These are phyloP conservation scores for Dasypogon diadema DNA, from an alignment of 2,888 invertebrate species.

Conservation along the genomic window DNA sequence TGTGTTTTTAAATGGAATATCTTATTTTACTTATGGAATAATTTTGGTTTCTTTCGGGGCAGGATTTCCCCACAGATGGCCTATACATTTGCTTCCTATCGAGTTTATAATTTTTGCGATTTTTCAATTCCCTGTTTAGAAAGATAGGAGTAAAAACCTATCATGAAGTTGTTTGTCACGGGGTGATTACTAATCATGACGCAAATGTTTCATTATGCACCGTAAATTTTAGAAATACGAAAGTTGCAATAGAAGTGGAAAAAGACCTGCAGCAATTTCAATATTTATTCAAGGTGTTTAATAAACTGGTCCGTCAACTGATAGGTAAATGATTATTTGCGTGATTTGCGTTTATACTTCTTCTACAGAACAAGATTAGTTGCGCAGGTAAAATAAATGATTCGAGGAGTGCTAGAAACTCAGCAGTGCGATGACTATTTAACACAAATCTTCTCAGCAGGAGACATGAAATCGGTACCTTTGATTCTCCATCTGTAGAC, in stretches of 20 bases:
- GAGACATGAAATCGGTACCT: slow-evolving; percentile 54
- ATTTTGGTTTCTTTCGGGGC: background rate
- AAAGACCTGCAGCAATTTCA: slow-evolving; percentile 52
- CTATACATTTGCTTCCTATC: no score
- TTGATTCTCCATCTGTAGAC: slow-evolving; percentile 52
- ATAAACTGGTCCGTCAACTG: slow-evolving; percentile 52
- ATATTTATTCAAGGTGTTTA: slow-evolving; percentile 56
- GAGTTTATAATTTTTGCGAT: no score
- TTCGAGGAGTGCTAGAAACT: slow-evolving; percentile 45
- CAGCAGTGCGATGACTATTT: slow-evolving; percentile 55
- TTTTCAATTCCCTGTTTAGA: no score
- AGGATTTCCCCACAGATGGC: no score
- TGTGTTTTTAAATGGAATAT: slow-evolving; percentile 50
- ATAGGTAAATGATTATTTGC: no score
- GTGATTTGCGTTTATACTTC: slow-evolving; percentile 27
- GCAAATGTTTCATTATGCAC: background rate
- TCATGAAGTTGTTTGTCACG: slow-evolving; percentile 33
- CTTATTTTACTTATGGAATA: slow-evolving; percentile 29
- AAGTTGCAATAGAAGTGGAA: background rate
- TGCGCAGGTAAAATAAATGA: slow-evolving; percentile 49
- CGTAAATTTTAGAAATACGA: background rate
- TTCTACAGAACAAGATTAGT: background rate
- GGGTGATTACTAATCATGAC: slow-evolving; percentile 21
- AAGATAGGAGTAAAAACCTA: no score
- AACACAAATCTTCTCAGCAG: slow-evolving; percentile 55